Base-by-base conservation (phyloP, 2,797 vertebrate genomes). In the Hippocampus kuda region DNA sequence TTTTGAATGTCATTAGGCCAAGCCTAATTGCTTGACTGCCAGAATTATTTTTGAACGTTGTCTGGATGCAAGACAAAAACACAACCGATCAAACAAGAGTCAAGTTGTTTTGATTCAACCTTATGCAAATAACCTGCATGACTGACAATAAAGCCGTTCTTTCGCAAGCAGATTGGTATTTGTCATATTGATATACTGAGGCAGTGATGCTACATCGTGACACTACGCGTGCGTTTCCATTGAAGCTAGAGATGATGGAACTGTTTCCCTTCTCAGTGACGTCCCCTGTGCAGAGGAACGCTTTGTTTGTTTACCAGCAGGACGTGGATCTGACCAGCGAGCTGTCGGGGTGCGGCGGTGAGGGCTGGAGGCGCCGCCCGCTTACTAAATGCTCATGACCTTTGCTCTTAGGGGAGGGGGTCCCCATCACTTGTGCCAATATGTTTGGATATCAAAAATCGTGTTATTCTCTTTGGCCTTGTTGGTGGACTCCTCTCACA, bases 221-320 rank as follows among this genome's bases (percentile, higher is more conserved):
- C 5, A n/a, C 9, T 1, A 24, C 0, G 18, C 38, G 2, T 41
- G 9, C 11, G 10, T 48, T 65, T 48, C 26, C 65, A 26, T 22
- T 10, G 5, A 30, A 20, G 65, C 64, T 60, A 7, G 34, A 38
- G 34, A 70, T 84, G 78, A 85, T 71, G 0, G 63, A 57, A 77
- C 65, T 75, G 75, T 86, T 10, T 91, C 87, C 79, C 85, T 89
- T 80, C 89, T 72, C 81, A 92, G 92, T 92, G 91, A 89, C 84
- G 75, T 88, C 86, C 78, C 84, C 79, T 81, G 70, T 84, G 80
- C 85, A 69, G 81, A 90, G 87, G 83, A 86, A 88, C 81, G 89
- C 87, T 89, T 70, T 92, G 66, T 92, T 87, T 91, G 93, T 94
- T 80, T 94, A 93, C 91, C 92, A 93, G 68, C 93, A 94, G 89